Evolutionary conservation across 1,140 invertebrate genomes (phyloP).

Genomic region (Listronotus bonariensis): DNA sequence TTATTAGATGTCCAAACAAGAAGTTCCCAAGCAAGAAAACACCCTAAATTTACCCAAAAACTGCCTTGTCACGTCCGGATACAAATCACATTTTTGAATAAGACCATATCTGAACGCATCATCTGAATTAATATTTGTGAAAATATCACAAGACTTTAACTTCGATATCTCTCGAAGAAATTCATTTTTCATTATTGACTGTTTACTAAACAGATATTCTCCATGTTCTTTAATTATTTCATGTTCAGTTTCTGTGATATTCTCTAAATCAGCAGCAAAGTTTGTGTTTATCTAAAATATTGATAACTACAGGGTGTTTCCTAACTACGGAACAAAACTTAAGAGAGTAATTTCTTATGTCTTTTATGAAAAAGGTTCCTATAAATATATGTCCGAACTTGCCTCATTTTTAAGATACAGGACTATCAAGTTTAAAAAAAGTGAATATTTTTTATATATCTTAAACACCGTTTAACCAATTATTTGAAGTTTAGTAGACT

Average conservation of each 20-base stretch:
- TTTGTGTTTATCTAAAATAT: slow-evolving; percentile 31
- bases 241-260: slow-evolving; percentile 24
- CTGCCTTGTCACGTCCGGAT: slow-evolving; percentile 30
- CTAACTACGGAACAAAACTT: no score
- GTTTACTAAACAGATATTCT: slow-evolving; percentile 26
- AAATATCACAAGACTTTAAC: slow-evolving; percentile 33
- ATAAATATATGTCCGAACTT: no score
- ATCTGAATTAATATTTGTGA: slow-evolving; percentile 14
- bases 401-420: no score
- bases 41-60: slow-evolving; percentile 25
- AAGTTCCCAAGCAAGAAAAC: no score
- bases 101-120: slow-evolving; percentile 34
- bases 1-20: no score
- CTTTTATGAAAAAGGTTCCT: no score
- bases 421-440: no score
- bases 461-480: no score
- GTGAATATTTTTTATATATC: no score
- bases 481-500: no score
- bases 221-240: slow-evolving; percentile 31
- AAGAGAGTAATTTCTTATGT: no score
- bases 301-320: no score
- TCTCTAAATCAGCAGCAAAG: slow-evolving; percentile 17
- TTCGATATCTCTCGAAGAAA: slow-evolving; percentile 33
- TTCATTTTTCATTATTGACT: slow-evolving; percentile 21
- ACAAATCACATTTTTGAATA: slow-evolving; percentile 35